Conservation (phyloP, 2,888 invertebrate genomes). For the Plebejus argus region DNA sequence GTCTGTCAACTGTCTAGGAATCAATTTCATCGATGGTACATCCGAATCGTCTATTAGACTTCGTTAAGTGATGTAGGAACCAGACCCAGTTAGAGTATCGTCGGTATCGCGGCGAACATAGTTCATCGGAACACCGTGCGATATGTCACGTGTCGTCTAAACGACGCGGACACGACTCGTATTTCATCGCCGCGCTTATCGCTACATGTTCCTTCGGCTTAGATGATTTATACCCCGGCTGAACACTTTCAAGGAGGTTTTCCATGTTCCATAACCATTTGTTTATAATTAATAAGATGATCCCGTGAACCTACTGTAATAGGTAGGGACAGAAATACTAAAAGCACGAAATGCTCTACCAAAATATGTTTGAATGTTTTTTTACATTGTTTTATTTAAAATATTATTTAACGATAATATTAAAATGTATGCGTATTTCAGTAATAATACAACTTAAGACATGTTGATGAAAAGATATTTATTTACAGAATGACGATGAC, state of each 20-base stretch:
- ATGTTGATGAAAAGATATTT: too few relatives aligned
- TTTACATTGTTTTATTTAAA: too few relatives aligned
- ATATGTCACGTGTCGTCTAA: slow-evolving; percentile 54
- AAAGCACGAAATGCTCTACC: background rate
- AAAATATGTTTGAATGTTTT: background rate
- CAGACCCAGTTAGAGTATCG: slow-evolving; percentile 19
- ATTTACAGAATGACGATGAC: too few relatives aligned
- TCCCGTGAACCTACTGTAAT: slow-evolving; percentile 10
- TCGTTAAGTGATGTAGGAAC: background rate
- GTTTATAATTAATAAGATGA: slow-evolving; percentile 31
- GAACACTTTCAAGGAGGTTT: slow-evolving; percentile 55
- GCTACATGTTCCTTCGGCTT: slow-evolving; percentile 58
- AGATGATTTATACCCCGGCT: slow-evolving; percentile 70
- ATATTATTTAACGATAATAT: too few relatives aligned
- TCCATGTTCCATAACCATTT: slow-evolving; percentile 23
- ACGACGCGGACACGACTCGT: slow-evolving; percentile 53
- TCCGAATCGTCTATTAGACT: background rate
- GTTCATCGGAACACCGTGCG: slow-evolving; percentile 52
- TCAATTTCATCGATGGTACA: too few relatives aligned
- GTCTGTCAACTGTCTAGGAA: too few relatives aligned
- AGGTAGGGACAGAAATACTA: background rate
- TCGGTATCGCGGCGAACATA: slow-evolving; percentile 39
- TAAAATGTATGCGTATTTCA: too few relatives aligned
- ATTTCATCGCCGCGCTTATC: slow-evolving; percentile 69
- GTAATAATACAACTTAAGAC: too few relatives aligned